phyloP scores from a whole-genome alignment of 2,797 vertebrate genomes.

The Microtus obscurus region DNA sequence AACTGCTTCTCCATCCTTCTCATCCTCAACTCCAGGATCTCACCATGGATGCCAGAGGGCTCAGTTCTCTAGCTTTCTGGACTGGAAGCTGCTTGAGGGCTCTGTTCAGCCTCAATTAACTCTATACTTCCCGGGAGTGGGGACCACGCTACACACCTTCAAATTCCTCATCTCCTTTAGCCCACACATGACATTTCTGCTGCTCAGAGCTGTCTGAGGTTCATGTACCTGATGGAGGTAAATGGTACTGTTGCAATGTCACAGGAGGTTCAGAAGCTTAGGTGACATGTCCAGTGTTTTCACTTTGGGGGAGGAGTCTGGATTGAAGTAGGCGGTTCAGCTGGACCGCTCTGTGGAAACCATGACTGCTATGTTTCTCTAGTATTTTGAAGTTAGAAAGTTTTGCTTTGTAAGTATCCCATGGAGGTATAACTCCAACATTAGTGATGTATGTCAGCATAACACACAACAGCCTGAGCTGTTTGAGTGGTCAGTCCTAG shows the following conservation, averaged over 20 bases:
- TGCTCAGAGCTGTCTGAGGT: not conserved
- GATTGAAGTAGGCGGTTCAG: not conserved
- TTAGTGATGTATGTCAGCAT: not conserved
- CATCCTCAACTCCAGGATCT: not conserved
- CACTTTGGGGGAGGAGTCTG: not conserved
- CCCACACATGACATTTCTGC: not conserved
- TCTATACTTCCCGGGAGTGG: not conserved
- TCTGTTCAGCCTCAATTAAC: not conserved
- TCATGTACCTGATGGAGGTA: not conserved
- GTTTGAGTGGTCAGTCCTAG: too few species aligned
- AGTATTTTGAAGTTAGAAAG: not conserved
- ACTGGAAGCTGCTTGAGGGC: not conserved
- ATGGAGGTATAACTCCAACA: not conserved
- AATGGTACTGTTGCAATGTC: not conserved
- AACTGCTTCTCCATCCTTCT: not conserved
- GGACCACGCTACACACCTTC: not conserved
- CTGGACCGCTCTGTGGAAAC: not conserved
- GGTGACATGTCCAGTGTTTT: not conserved
- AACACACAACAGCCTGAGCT: not conserved
- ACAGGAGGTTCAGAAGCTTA: not conserved
- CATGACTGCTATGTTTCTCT: accelerated
- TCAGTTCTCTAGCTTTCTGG: not conserved
- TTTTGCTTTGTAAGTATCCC: not conserved
- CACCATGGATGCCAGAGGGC: not conserved
- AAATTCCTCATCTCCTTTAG: not conserved